Conservation (phyloP, 2,888 invertebrate genomes). For the Plagiodera versicolora region DNA sequence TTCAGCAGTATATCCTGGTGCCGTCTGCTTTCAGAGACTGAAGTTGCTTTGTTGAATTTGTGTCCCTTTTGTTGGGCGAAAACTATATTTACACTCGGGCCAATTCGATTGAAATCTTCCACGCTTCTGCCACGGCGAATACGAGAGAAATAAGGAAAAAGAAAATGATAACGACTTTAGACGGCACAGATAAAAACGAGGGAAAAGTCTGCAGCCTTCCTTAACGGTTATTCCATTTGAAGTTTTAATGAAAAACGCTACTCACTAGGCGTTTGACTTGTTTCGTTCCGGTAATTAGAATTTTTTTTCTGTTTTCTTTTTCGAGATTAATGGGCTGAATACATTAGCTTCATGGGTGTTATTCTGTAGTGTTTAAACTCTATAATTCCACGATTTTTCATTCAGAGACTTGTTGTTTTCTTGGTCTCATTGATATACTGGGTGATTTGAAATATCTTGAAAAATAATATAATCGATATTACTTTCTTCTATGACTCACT, state of each 20-base stretch:
- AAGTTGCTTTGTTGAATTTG: slow-evolving; percentile 29
- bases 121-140: slow-evolving; percentile 17
- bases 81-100: slow-evolving; percentile 31
- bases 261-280: background rate
- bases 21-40: too few species aligned
- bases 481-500: too few species aligned
- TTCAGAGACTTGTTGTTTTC: too few species aligned
- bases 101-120: slow-evolving; percentile 26
- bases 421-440: too few species aligned
- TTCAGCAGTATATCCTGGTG: too few species aligned
- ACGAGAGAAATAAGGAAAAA: slow-evolving; percentile 15
- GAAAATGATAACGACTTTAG: slow-evolving; percentile 17
- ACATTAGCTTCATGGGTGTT: background rate
- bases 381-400: too few species aligned
- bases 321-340: slow-evolving; percentile 1
- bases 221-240: background rate
- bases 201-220: background rate
- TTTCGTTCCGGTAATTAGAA: background rate
- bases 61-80: slow-evolving; percentile 29
- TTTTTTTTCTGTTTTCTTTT: background rate
- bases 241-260: slow-evolving; percentile 7
- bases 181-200: background rate
- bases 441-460: too few species aligned
- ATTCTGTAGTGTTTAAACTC: background rate
- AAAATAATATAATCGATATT: too few species aligned